Percentiles rank a stretch among this genome's conserved stretches.
Evolutionary conservation across 1,140 invertebrate genomes (phyloP).

Genomic region (Atopsyche davidsoni): DNA sequence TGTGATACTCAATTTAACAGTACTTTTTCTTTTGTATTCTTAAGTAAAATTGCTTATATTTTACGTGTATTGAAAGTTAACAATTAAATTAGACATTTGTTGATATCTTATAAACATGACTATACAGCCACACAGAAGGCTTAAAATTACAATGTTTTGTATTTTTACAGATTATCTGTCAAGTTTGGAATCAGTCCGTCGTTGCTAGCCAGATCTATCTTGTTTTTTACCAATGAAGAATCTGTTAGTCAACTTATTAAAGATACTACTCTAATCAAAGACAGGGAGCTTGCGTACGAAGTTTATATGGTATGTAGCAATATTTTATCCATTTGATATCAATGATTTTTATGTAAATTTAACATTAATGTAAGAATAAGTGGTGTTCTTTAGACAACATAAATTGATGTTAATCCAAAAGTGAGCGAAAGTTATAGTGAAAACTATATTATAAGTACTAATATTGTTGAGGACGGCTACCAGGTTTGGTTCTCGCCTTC

Average conservation of each 20-base stretch:
- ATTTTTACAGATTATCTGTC: constrained; percentile 43
- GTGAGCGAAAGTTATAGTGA: no score
- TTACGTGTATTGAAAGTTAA: no score
- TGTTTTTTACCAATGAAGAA: constrained; percentile 43
- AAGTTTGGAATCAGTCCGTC: constrained; percentile 42
- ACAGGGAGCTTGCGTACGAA: constrained; percentile 68
- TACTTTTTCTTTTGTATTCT: constrained; percentile 50
- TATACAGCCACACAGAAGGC: no score
- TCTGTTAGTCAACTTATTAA: constrained; percentile 55
- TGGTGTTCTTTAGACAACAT: no score
- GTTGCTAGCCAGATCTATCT: constrained; percentile 40
- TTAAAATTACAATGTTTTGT: no score
- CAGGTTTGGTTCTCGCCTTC: no score
- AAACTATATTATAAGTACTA: no score
- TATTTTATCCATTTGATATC: constrained; percentile 45
- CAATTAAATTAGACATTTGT: no score
- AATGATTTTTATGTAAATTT: constrained; percentile 29
- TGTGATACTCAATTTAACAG: not conserved
- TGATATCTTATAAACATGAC: no score
- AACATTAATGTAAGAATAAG: constrained; percentile 3
- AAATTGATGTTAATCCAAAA: no score
- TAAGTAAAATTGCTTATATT: constrained; percentile 27
- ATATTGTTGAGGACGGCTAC: no score
- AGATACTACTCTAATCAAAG: constrained; percentile 64
- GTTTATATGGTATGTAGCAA: constrained; percentile 61